A percentile compares a stretch with the other conserved stretches of the same genome.
phyloP scores from a whole-genome alignment of 1,140 invertebrate genomes.

The Cotesia vestalis region DNA sequence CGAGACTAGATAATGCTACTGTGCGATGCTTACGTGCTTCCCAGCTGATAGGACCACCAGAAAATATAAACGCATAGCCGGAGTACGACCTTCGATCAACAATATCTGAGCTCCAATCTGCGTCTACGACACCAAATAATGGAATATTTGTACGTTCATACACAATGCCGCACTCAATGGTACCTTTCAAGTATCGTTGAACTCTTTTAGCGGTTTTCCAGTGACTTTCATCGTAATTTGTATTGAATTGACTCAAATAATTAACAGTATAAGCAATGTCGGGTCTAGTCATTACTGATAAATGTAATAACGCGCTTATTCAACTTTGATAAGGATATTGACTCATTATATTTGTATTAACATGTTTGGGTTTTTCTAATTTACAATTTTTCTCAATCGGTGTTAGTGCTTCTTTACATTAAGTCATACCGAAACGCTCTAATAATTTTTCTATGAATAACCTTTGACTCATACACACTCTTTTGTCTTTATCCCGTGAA shows the following conservation, averaged over 20 bases:
- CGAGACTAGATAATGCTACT: constrained; percentile 55
- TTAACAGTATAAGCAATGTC: constrained; percentile 54
- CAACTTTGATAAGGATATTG: constrained; percentile 46
- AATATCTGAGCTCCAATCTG: too few species aligned
- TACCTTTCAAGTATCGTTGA: constrained; percentile 46
- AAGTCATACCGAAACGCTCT: constrained; percentile 45
- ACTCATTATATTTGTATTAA: constrained; percentile 27
- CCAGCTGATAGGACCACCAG: constrained; percentile 49
- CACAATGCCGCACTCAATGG: constrained; percentile 22
- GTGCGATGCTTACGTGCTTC: constrained; percentile 50
- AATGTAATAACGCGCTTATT: constrained; percentile 53
- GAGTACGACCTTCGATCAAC: constrained; percentile 31
- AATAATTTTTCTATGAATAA: constrained; percentile 44
- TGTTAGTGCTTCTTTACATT: constrained; percentile 41
- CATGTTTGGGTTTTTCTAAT: constrained; percentile 40
- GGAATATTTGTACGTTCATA: constrained; percentile 14
- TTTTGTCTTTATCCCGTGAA: constrained; percentile 31
- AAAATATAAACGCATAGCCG: constrained; percentile 47
- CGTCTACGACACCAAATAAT: too few species aligned
- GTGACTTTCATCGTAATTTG: constrained; percentile 41
- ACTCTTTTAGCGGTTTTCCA: constrained; percentile 46
- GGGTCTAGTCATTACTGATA: constrained; percentile 50
- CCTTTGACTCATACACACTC: constrained; percentile 38
- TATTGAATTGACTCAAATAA: constrained; percentile 37
- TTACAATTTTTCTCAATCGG: constrained; percentile 44